phyloP scores from a whole-genome alignment of 1,140 invertebrate species.

The Theocolax elegans region DNA sequence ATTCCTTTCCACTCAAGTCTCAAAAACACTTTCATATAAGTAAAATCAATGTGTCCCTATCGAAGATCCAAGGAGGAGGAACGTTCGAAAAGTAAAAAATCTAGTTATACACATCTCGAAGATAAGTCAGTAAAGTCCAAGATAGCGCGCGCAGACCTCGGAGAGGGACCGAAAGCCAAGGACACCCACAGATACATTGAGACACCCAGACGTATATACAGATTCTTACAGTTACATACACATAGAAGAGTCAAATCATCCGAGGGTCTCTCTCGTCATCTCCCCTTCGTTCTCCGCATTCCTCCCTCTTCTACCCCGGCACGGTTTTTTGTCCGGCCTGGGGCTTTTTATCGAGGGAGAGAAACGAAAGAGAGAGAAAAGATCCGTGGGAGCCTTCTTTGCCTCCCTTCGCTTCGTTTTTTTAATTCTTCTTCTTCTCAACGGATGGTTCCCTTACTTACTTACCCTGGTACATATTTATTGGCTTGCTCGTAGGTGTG shows the following conservation, averaged over 20 bases:
- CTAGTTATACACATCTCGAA: too few species aligned
- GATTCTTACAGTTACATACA: conserved; percentile 18
- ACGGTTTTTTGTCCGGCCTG: conserved; percentile 17
- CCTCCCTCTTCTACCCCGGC: conserved; percentile 21
- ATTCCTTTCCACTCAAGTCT: too few species aligned
- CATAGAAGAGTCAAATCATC: conserved; percentile 44
- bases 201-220: too few species aligned
- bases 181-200: too few species aligned
- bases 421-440: not conserved
- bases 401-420: conserved; percentile 8
- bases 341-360: conserved; percentile 24
- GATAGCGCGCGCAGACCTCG: not conserved
- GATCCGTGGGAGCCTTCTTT: conserved; percentile 36
- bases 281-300: conserved; percentile 36
- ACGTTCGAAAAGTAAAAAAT: too few species aligned
- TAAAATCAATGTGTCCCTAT: too few species aligned
- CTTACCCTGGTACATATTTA: not conserved
- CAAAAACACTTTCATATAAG: too few species aligned
- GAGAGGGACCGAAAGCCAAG: conserved; percentile 28
- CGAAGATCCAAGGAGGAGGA: too few species aligned
- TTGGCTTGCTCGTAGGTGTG: not conserved
- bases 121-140: too few species aligned
- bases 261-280: conserved; percentile 49
- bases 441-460: not conserved
- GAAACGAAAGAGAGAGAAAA: not conserved